Evolutionary conservation across 1,140 invertebrate genomes (phyloP).

Genomic region (Drosophila insularis): DNA sequence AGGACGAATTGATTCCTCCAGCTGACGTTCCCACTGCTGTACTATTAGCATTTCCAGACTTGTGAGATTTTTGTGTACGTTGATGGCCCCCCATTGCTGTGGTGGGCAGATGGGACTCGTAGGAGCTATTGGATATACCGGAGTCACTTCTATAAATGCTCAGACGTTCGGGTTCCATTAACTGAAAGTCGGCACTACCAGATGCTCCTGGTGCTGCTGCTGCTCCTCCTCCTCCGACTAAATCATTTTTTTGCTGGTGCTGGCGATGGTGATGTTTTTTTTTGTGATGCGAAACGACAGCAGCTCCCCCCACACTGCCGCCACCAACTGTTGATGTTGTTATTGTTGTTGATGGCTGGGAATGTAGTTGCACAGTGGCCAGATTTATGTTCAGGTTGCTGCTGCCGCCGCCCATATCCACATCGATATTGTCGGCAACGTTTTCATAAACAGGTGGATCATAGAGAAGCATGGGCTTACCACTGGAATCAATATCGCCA

Average conservation of each 20-base stretch:
- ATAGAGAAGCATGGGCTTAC: conserved; percentile 57
- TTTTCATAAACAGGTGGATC: conserved; percentile 83
- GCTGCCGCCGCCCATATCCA: conserved; percentile 32
- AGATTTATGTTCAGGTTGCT: conserved; percentile 32
- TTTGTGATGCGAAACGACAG: conserved; percentile 51
- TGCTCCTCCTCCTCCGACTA: conserved; percentile 16
- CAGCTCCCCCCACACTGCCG: conserved; percentile 16
- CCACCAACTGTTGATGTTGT: no score
- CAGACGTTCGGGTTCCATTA: conserved; percentile 73
- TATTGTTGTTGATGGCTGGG: conserved; percentile 36
- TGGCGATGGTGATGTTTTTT: conserved; percentile 78
- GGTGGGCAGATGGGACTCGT: conserved; percentile 65
- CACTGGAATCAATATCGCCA: conserved; percentile 69
- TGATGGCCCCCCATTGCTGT: conserved; percentile 3
- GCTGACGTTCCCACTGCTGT: conserved; percentile 13
- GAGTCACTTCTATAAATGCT: conserved; percentile 82
- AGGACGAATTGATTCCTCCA: conserved; percentile 11
- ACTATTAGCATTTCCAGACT: conserved; percentile 3
- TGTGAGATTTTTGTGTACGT: conserved; percentile 26
- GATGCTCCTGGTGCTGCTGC: conserved; percentile 8
- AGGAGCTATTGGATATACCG: conserved; percentile 81
- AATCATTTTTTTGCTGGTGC: conserved; percentile 75
- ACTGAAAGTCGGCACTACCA: conserved; percentile 49
- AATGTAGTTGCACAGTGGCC: conserved; percentile 64
- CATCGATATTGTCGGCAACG: conserved; percentile 51